Percentiles rank a stretch among this genome's conserved stretches.
Evolutionary conservation across 2,888 invertebrate genomes (phyloP).

Genomic region (Drosophila putrida): DNA sequence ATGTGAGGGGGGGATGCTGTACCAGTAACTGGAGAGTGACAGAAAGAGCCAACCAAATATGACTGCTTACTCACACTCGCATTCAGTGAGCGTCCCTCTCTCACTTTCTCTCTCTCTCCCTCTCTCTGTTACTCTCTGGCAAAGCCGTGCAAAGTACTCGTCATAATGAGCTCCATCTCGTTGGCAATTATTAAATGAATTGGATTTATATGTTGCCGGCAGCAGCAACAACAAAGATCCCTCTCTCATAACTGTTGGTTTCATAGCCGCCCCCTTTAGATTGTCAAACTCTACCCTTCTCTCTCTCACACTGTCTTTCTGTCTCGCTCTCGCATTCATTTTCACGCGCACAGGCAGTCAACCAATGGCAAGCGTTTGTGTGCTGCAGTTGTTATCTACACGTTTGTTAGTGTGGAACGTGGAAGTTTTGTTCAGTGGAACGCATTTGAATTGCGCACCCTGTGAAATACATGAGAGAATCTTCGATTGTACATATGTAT

Average conservation of each 20-base stretch:
- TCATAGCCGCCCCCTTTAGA: conserved; percentile 50
- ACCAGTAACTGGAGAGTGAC: conserved; percentile 59
- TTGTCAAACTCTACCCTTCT: conserved; percentile 18
- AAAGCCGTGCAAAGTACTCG: conserved; percentile 82
- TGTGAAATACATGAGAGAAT: conserved; percentile 13
- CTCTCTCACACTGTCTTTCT: conserved; percentile 16
- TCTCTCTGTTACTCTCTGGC: conserved; percentile 32
- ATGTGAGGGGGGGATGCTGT: conserved; percentile 34
- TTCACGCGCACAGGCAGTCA: conserved; percentile 15
- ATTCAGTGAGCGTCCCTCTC: conserved; percentile 15
- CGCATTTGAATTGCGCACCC: conserved; percentile 50
- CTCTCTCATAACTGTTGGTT: conserved; percentile 14
- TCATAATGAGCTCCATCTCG: conserved; percentile 84
- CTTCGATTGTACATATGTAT: not conserved
- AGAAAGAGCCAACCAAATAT: conserved; percentile 49
- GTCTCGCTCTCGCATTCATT: not conserved
- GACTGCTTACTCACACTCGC: conserved; percentile 33
- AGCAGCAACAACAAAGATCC: conserved; percentile 27
- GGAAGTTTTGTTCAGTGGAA: conserved; percentile 67
- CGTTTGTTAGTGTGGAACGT: conserved; percentile 71
- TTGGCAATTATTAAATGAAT: conserved; percentile 85
- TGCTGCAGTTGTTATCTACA: conserved; percentile 60
- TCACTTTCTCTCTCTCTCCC: conserved; percentile 19
- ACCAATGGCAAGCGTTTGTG: conserved; percentile 60
- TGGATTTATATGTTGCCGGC: conserved; percentile 79